Base-by-base conservation (phyloP, 2,113 vertebrate species). In the Eulemur rufifrons region DNA sequence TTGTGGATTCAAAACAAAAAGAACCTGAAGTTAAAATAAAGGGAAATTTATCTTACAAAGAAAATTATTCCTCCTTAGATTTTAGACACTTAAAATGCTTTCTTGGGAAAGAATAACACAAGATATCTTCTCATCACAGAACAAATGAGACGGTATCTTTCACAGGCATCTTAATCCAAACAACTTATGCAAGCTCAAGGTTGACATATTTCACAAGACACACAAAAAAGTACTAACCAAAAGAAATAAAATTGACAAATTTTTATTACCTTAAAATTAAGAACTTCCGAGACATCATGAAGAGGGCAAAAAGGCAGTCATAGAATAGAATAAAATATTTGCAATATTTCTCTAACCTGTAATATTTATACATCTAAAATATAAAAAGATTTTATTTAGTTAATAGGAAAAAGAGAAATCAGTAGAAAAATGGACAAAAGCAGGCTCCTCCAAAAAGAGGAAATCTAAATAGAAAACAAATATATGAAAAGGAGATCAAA, bases 211-310 rank as follows among this genome's bases (percentile, higher is more conserved):
- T 82, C 52, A 85, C 17, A 93, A 84, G 5, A 92, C 9, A 52
- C 45, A 42, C 12, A 20, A 54, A 68, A 69, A 83, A 80, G 12
- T 15, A 66, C 20, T 63, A 90, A 78, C 12, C 45, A 34, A 54
- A 37, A 87, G 27, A 42, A 82, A 82, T 52, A 77, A 76, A 29
- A 8, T 5, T 85, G 6, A 37, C 42, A 66, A 8, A 47, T 54
- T 56, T 87, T 34, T 3, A 54, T 47, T 88, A 64, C 25, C 92
- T 94, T 95, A 94, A 84, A 86, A 88, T 80, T 27, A 76, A 90
- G 27, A 82, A 64, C 23, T 47, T 73, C 47, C 68, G 68, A 29
- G 32, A 86, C 17, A 7, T 64, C 29, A n/a, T 18, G 21, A 92
- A 81, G 42, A 87, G 5, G 7, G 23, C 83, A 8, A 92, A 92